A percentile compares a stretch with the other conserved stretches of the same genome.
Conservation (phyloP, 2,888 invertebrate species). For the Nematopogon swammerdamellus region DNA sequence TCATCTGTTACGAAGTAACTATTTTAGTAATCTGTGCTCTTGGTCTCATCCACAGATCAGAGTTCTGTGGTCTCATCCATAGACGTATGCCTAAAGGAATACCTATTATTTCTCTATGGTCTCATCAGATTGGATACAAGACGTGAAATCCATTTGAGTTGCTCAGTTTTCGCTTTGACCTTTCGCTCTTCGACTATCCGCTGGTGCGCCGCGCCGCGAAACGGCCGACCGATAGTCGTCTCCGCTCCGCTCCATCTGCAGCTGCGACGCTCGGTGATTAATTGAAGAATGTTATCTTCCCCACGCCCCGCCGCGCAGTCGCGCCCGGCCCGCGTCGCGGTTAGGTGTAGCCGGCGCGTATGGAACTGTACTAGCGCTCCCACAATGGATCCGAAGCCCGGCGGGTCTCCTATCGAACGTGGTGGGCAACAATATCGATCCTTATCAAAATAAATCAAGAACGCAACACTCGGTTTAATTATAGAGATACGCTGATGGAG, state of each 20-base stretch:
- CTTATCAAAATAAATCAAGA: not conserved
- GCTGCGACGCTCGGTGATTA: not conserved
- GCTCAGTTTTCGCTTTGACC: not conserved
- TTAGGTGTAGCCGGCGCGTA: too few species aligned
- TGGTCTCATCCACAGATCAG: too few species aligned
- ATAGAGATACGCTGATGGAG: not conserved
- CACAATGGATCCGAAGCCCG: not conserved
- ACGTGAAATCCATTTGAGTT: not conserved
- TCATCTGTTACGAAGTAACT: too few species aligned
- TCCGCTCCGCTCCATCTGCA: too few species aligned
- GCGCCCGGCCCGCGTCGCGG: too few species aligned
- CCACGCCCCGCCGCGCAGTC: too few species aligned
- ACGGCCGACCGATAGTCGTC: not conserved
- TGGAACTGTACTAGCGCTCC: too few species aligned
- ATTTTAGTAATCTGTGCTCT: too few species aligned
- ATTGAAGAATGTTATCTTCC: not conserved
- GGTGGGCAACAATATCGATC: not conserved
- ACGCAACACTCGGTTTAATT: not conserved
- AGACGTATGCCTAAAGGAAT: too few species aligned
- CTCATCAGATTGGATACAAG: not conserved
- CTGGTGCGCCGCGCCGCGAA: not conserved
- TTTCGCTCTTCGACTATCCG: not conserved
- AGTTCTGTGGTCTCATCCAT: too few species aligned
- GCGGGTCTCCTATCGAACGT: not conserved
- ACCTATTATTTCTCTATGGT: too few species aligned